Evolutionary conservation across 2,797 vertebrate species (phyloP), one percentile per base, ranked within the genome.

Genomic region (Poeciliopsis infans): DNA sequence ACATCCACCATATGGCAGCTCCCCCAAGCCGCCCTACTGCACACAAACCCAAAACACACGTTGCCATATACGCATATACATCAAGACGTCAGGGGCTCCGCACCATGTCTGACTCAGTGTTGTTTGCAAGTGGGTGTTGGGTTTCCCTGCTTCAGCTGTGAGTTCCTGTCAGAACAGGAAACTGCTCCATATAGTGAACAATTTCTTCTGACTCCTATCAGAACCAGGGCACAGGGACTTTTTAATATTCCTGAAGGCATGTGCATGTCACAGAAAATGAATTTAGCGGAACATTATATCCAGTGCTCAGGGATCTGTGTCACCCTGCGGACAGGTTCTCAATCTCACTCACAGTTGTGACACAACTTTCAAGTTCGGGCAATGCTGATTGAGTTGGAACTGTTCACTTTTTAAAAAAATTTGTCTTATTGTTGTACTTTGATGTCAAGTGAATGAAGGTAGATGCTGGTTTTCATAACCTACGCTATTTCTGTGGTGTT

Each of bases 101-200:
- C 79, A 76, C 82, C 83, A 79, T 31, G 79, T 88, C 85, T 92
- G 91, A 92, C 77, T 93, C 89, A 83, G 81, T 90, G 78, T 84
- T 90, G 77, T 87, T 88, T 85, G 83, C 79, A 89, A 89, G 90
- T 89, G 83, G 88, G 92, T 94, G 84, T 93, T 88, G 85, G 91
- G 87, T 94, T 94, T 91, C 93, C 92, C 85, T 86, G 81, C 77
- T 85, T 83, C 39, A 61, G 78, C 87, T 78, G 81, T 81, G 82
- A 82, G 79, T 81, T 90, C 85, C 86, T 93, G 88, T 91, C 84
- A 79, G 88, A 86, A 88, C 90, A 93, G 88, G 88, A 94, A 93
- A 86, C 79, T 83, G 28, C 80, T 79, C 77, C 70, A 68, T 79
- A 88, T 72, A 78, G 49, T 75, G 80, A 83, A 85, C 85, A 90